Conservation (phyloP, 2,888 invertebrate species). For the Alloplasta piceator region DNA sequence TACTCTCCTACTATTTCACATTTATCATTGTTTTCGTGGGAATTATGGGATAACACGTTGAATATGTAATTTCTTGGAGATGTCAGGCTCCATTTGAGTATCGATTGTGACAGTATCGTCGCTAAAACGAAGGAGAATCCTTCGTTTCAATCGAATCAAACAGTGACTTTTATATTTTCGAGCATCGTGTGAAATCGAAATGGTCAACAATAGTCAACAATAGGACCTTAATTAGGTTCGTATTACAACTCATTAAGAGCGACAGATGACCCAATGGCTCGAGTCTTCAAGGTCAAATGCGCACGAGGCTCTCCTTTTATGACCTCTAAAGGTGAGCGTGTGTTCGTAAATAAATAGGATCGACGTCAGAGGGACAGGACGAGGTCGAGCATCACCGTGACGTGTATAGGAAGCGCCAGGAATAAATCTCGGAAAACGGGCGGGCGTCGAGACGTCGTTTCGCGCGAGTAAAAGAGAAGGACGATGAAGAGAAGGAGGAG, state of each 20-base stretch:
- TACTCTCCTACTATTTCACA: slow-evolving; percentile 25
- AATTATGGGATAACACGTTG: not conserved
- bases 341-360: slow-evolving; percentile 57
- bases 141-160: too few relatives aligned
- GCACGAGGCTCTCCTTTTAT: slow-evolving; percentile 53
- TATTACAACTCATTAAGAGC: slow-evolving; percentile 25
- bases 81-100: not conserved
- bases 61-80: not conserved
- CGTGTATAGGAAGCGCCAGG: slow-evolving; percentile 53
- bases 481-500: not conserved
- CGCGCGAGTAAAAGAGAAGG: slow-evolving; percentile 43
- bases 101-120: not conserved
- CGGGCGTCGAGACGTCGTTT: slow-evolving; percentile 63
- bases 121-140: not conserved
- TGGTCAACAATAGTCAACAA: not conserved
- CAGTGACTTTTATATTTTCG: not conserved
- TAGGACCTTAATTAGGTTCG: slow-evolving; percentile 9
- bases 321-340: slow-evolving; percentile 47
- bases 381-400: slow-evolving; percentile 6
- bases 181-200: not conserved
- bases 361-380: not conserved
- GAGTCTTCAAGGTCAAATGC: slow-evolving; percentile 49
- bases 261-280: slow-evolving; percentile 37
- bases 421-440: slow-evolving; percentile 61
- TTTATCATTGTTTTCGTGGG: slow-evolving; percentile 7